Conservation (phyloP, 2,888 invertebrate genomes). For the Morinoia aosen region DNA sequence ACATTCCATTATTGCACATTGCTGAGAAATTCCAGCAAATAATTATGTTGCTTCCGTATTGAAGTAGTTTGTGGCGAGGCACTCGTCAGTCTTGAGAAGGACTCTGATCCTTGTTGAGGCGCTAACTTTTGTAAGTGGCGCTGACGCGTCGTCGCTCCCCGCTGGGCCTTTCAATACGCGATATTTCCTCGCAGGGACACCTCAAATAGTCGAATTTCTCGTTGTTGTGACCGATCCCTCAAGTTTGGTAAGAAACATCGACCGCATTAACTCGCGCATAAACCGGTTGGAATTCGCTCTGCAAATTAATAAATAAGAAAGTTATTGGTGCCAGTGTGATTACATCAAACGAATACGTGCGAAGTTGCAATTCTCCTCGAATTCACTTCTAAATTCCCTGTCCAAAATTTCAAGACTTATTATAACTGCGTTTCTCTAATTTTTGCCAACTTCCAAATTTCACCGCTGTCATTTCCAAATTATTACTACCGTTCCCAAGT, state of each 20-base stretch:
- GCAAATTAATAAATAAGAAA: not conserved
- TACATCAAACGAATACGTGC: not conserved
- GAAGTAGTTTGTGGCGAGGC: not conserved
- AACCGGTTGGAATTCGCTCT: not conserved
- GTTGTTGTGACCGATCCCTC: not conserved
- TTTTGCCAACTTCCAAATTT: not conserved
- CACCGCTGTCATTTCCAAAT: not conserved
- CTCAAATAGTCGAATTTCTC: not conserved
- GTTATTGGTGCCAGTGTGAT: not conserved
- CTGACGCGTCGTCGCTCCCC: not conserved
- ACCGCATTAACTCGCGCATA: not conserved
- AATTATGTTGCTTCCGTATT: not conserved
- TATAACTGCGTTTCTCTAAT: not conserved
- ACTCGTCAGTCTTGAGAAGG: not conserved
- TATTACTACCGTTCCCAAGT: not conserved
- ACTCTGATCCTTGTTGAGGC: not conserved
- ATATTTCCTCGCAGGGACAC: not conserved
- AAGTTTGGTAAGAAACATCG: not conserved
- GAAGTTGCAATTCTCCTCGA: not conserved
- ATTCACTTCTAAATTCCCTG: not conserved
- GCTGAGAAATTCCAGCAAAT: not conserved
- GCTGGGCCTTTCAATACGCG: not conserved
- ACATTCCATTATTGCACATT: not conserved
- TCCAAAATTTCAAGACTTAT: not conserved
- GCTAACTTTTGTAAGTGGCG: not conserved